Evolutionary conservation across 2,113 vertebrate genomes (phyloP), one percentile per base, ranked within the genome.

Genomic region (Pholis gunnellus): DNA sequence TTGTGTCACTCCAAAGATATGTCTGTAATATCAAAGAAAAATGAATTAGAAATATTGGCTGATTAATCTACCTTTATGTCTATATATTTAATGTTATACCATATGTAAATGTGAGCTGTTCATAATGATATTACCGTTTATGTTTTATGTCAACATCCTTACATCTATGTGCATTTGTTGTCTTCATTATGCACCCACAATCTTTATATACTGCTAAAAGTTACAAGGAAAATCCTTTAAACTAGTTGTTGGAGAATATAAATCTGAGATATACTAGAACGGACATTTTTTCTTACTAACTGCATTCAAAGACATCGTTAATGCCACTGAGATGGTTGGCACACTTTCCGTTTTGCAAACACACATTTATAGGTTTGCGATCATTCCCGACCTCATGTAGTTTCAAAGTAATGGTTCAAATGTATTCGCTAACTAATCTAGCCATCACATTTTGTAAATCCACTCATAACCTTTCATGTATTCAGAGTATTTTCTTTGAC

Each of bases 1-100:
- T 29, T 78, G 36, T 80, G 69, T 78, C 65, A 50, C 38, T 82
- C 20, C 20, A 63, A 36, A 17, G 17, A 56, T 15, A 22, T 50
- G 34, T 46, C 31, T 72, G 29, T 63, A 60, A 74, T 63, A 11
- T 65, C 18, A 61, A 57, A 8, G 50, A 9, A 46, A 27, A 9
- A 29, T 14, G 14, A 17, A 54, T 66, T 3, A 15, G 15, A 40
- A 18, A 52, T 13, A 29, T 9, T 7, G 14, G n/a, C 9, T 59
- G 20, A 59, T 34, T 67, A 40, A 65, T 65, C 34, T 65, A 52
- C 44, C 14, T 75, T 75, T 56, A 13, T 69, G 22, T 69, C 2
- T 48, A 29, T n/a, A 11, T 42, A 72, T 72, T 64, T 44, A 52
- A 52, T 46, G 31, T 4, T 36, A 48, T 48, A 36, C 6, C 9